These are phyloP conservation scores for Penaeus chinensis DNA, from an alignment of 1,140 invertebrate species.

Conservation along the genomic window DNA sequence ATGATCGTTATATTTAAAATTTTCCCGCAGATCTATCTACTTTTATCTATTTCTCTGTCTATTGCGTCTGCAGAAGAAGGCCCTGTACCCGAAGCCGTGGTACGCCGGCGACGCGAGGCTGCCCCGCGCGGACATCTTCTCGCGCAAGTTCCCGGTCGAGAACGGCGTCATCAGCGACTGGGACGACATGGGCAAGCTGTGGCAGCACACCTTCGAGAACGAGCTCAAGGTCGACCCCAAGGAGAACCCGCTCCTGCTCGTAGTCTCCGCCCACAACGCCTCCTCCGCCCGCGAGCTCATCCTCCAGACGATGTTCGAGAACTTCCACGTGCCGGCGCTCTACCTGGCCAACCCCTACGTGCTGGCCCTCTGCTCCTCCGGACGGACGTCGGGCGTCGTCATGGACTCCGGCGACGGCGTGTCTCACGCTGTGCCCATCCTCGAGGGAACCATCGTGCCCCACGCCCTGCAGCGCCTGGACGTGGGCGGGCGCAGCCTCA, in stretches of 20 bases:
- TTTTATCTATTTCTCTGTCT: no score
- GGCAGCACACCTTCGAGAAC: conserved; percentile 96
- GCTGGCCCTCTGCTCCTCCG: conserved; percentile 89
- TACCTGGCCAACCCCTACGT: conserved; percentile 93
- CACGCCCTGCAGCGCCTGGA: conserved; percentile 89
- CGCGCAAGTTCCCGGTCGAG: conserved; percentile 65
- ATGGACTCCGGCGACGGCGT: conserved; percentile 93
- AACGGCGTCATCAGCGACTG: conserved; percentile 51
- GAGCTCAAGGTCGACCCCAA: conserved; percentile 95
- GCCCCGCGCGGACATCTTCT: conserved; percentile 70
- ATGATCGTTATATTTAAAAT: no score
- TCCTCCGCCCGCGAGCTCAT: conserved; percentile 90
- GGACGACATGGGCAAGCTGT: conserved; percentile 92
- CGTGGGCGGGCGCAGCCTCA: conserved; percentile 88
- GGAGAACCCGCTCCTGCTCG: conserved; percentile 89
- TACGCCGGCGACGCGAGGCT: conserved; percentile 74
- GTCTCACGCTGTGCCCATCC: conserved; percentile 93
- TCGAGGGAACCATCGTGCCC: conserved; percentile 88
- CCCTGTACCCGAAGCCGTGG: no score
- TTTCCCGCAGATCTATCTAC: no score
- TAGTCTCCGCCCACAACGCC: conserved; percentile 88
- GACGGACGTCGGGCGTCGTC: conserved; percentile 94
- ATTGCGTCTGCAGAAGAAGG: no score
- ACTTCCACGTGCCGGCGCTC: conserved; percentile 92
- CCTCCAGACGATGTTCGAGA: conserved; percentile 93